These are phyloP conservation scores for Aphelocoma californica DNA, from an alignment of 2,797 vertebrate species.

Conservation along the genomic window DNA sequence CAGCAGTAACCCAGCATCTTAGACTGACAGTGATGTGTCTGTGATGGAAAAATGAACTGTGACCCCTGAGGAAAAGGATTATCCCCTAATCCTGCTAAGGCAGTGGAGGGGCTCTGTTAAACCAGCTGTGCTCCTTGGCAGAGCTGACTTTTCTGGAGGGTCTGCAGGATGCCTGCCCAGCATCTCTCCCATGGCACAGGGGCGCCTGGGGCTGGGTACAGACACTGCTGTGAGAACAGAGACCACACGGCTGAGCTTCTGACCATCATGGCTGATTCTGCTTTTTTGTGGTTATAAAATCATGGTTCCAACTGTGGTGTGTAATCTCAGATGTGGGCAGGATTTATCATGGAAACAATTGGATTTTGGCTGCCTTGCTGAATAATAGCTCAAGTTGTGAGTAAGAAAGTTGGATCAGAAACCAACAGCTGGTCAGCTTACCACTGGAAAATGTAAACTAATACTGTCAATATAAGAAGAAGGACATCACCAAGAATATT, in stretches of 20 bases:
- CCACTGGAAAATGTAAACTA: neutral
- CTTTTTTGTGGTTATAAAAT: neutral
- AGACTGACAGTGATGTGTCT: neutral
- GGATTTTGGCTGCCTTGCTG: neutral
- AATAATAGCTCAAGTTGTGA: neutral
- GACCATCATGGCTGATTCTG: neutral
- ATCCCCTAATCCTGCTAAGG: neutral
- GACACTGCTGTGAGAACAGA: conserved; percentile 1
- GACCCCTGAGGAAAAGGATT: neutral
- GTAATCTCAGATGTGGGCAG: neutral
- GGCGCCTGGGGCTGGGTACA: neutral
- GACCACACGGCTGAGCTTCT: neutral
- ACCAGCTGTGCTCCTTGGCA: neutral
- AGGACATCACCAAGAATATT: neutral
- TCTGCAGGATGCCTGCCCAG: neutral
- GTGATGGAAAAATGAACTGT: neutral
- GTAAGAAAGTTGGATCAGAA: conserved; percentile 3
- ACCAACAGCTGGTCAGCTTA: neutral
- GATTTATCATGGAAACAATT: conserved; percentile 39
- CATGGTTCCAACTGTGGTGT: neutral
- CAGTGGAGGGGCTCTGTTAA: neutral
- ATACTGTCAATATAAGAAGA: neutral
- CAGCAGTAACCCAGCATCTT: neutral
- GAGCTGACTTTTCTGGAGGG: neutral
- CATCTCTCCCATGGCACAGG: neutral